A percentile compares a stretch with the other conserved stretches of the same genome.
These are phyloP conservation scores for Clusia tigrina DNA, from an alignment of 2,888 invertebrate species.

Conservation along the genomic window DNA sequence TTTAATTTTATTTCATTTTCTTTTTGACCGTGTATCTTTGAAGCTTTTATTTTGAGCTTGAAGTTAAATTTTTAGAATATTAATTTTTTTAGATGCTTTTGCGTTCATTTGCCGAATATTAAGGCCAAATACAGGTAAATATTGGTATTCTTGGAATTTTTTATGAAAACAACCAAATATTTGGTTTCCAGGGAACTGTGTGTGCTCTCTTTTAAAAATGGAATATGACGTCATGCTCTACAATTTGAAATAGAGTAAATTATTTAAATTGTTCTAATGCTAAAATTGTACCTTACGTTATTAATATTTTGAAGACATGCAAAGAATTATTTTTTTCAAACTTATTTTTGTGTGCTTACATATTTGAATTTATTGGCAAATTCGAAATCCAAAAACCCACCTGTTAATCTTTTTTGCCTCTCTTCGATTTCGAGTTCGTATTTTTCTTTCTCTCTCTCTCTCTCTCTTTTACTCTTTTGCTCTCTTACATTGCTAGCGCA, in stretches of 20 bases:
- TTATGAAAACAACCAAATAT: constrained; percentile 5
- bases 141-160: constrained; percentile 14
- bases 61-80: too few species aligned
- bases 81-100: background rate
- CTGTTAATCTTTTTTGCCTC: constrained; percentile 26
- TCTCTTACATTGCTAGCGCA: constrained; percentile 40
- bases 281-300: too few species aligned
- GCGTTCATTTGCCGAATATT: background rate
- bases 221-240: constrained; percentile 2
- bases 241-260: too few species aligned
- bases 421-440: constrained; percentile 5
- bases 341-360: too few species aligned
- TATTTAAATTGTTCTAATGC: constrained; percentile 26
- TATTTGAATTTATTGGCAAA: constrained; percentile 1
- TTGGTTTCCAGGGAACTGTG: background rate
- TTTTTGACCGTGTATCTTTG: background rate
- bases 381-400: constrained; percentile 24
- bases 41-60: background rate
- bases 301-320: too few species aligned
- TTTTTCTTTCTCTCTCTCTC: constrained; percentile 12
- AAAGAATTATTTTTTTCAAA: too few species aligned
- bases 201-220: background rate
- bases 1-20: too few species aligned
- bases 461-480: constrained; percentile 8
- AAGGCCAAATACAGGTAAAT: background rate